Percentiles rank a stretch among this genome's conserved stretches.
Conservation (phyloP, 2,113 vertebrate genomes). For the Syngnathus floridae region DNA sequence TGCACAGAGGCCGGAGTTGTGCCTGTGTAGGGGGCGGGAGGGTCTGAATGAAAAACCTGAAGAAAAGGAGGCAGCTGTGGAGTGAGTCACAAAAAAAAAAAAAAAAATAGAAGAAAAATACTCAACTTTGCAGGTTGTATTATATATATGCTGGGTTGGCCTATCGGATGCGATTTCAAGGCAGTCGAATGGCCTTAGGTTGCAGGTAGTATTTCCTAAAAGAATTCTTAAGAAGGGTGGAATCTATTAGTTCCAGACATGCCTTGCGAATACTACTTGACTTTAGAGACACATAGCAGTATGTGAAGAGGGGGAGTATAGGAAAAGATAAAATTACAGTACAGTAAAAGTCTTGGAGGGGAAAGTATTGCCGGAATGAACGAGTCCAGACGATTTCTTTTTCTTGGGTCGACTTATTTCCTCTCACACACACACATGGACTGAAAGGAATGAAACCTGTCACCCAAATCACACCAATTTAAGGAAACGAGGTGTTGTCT, state of each 20-base stretch:
- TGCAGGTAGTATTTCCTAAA: conserved; percentile 50
- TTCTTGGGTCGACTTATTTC: conserved; percentile 46
- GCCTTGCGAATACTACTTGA: conserved; percentile 40
- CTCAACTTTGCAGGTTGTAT: too few species aligned
- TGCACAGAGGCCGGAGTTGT: conserved; percentile 16
- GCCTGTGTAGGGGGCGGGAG: conserved; percentile 2
- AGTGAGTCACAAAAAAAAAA: conserved; percentile 7
- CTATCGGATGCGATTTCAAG: conserved; percentile 17
- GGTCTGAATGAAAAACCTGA: conserved; percentile 31
- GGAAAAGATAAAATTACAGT: conserved; percentile 62
- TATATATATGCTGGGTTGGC: not conserved
- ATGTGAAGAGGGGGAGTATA: conserved; percentile 29
- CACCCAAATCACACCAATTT: conserved; percentile 42
- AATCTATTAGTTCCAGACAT: conserved; percentile 67
- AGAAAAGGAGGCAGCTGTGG: conserved; percentile 46
- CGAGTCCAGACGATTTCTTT: conserved; percentile 56
- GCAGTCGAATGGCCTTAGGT: conserved; percentile 34
- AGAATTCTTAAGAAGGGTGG: conserved; percentile 56
- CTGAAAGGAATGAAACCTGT: conserved; percentile 44
- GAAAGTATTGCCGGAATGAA: conserved; percentile 58
- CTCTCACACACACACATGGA: conserved; percentile 25
- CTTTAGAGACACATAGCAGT: conserved; percentile 1
- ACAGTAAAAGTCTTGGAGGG: conserved; percentile 54
- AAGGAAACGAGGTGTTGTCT: conserved; percentile 54
- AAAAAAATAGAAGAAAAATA: not conserved